These are phyloP conservation scores for Gallirallus australis DNA, from an alignment of 2,797 vertebrate species.

Conservation along the genomic window DNA sequence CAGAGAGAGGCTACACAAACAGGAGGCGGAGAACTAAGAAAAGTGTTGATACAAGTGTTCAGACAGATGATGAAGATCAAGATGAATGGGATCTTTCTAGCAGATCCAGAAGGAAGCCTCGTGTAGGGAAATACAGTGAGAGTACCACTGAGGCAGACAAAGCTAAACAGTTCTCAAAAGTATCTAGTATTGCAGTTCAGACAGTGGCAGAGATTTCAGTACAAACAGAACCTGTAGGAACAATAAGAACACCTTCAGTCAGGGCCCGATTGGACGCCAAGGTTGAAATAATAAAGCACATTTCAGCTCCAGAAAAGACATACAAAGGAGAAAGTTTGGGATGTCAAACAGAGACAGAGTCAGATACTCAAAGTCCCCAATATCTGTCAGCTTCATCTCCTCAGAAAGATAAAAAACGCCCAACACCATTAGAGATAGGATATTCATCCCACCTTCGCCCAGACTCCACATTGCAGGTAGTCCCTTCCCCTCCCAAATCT, in stretches of 20 bases:
- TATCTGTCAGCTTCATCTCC: conserved; percentile 83
- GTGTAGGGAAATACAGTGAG: conserved; percentile 86
- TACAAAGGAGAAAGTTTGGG: conserved; percentile 93
- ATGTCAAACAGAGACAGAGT: conserved; percentile 94
- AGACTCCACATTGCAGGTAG: conserved; percentile 85
- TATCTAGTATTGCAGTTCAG: conserved; percentile 96
- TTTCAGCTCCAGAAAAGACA: conserved; percentile 95
- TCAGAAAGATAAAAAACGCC: conserved; percentile 91
- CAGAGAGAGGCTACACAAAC: conserved; percentile 87
- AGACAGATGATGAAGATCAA: conserved; percentile 97
- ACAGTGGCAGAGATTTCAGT: conserved; percentile 98
- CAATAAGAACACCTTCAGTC: conserved; percentile 90
- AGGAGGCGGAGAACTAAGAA: conserved; percentile 90
- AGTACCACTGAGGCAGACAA: conserved; percentile 82
- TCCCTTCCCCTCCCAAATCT: conserved; percentile 89
- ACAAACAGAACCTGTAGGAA: conserved; percentile 96
- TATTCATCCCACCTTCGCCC: conserved; percentile 91
- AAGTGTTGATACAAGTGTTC: conserved; percentile 92
- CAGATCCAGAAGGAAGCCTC: conserved; percentile 89
- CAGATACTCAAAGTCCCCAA: conserved; percentile 84
- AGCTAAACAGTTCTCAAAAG: conserved; percentile 87
- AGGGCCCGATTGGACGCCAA: conserved; percentile 90
- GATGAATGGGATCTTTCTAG: conserved; percentile 94
- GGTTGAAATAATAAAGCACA: conserved; percentile 95
- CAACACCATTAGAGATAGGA: conserved; percentile 89